Evolutionary conservation across 2,888 invertebrate genomes (phyloP), one percentile per base, ranked within the genome.

Genomic region (Flexamia atlantica): DNA sequence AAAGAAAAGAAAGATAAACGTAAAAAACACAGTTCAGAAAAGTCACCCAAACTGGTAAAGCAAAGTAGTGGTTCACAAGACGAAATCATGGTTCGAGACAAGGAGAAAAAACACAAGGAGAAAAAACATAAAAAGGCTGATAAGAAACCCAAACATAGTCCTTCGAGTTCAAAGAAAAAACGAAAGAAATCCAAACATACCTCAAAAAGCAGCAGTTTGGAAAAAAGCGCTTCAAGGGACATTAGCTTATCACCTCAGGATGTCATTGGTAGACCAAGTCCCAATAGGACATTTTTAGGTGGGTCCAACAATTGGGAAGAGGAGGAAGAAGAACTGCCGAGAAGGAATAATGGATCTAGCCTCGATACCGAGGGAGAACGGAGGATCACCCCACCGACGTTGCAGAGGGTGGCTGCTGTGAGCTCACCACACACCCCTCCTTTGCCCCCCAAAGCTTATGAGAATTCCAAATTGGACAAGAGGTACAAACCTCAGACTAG

Each of bases 401-500:
- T 85, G 36, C 53, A 36, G 36, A 79, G 40, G 40, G 82, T 80
- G 72, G 72, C 82, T 32, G 40, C 80, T 20, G 60, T 46, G 10
- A 28, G 64, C 32, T 86, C 86, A 1, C 86, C 86, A 23, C 86
- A 86, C 74, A 86, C 86, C 14, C 86, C 86, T 14, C 85, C 85
- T 3, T 40, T 84, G 14, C 83, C 84, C 30, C 84, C 85, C 28
- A 85, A 84, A 64, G 84, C 84, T 9, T 84, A 84, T 40, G 84
- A 84, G 68, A 84, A 84, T 42, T 32, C 60, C 9, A 83, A 83
- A 68, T 25, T 70, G 25, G 83, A 83, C 53, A 68, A 46, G 32
- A 81, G 83, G 60, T 50, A 23, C 28, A 70, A 68, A 40, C 81
- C 84, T 20, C 81, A 57, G 4, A 9, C n/a, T 10, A 50, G 79